phyloP scores from a whole-genome alignment of 1,140 invertebrate species.

The Trichonephila inaurata region DNA sequence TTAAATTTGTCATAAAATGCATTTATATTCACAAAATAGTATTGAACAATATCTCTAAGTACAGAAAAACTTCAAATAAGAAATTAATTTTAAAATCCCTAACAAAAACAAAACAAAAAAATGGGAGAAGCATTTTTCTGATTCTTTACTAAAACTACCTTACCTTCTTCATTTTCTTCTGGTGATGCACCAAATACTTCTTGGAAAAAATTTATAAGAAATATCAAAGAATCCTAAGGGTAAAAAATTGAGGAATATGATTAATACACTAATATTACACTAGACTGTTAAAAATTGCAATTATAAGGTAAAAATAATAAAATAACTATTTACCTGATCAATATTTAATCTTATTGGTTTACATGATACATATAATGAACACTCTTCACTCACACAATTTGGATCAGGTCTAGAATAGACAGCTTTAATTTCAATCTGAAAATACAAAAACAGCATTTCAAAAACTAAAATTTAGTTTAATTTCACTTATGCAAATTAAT shows the following conservation, averaged over 20 bases:
- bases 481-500: no score
- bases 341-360: constrained; percentile 95
- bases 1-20: no score
- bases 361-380: constrained; percentile 91
- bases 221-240: constrained; percentile 89
- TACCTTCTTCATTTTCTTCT: constrained; percentile 81
- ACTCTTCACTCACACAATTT: constrained; percentile 86
- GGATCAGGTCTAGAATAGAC: constrained; percentile 90
- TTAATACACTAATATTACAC: no score
- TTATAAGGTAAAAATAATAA: neutral
- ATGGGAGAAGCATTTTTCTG: no score
- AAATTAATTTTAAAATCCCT: no score
- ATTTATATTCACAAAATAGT: no score
- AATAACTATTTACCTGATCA: constrained; percentile 85
- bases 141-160: no score
- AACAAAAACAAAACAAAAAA: no score
- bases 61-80: no score
- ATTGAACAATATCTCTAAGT: no score
- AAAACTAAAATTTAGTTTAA: neutral
- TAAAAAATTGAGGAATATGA: neutral
- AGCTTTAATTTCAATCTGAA: constrained; percentile 89
- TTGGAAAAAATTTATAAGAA: constrained; percentile 90
- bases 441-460: neutral
- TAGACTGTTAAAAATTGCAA: neutral
- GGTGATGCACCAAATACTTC: constrained; percentile 82